Evolutionary conservation across 2,113 vertebrate genomes (phyloP), one percentile per base, ranked within the genome.

Genomic region (Oncorhynchus mykiss): DNA sequence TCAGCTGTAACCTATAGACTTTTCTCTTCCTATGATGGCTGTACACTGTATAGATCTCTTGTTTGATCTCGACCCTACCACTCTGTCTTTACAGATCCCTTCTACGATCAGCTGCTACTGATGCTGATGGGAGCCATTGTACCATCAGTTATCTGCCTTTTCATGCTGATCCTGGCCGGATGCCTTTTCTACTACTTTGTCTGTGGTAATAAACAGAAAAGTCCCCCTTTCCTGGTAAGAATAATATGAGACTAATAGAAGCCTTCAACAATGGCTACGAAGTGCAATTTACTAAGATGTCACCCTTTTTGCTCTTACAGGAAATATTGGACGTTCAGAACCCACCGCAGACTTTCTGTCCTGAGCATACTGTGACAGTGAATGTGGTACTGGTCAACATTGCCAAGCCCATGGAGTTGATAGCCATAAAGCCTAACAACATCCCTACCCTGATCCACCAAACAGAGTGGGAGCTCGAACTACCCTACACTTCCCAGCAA

Each of bases 141-240:
- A 22, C 76, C 87, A 16, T 45, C 24, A 18, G 16, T 85, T 18
- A 54, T 54, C 64, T 88, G 78, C 65, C 5, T 89, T 1, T 78
- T 81, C 77, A 5, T 77, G 2, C 25, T 89, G 13, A 4, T 48
- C 25, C 70, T 87, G 75, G 29, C 57, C 16, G 73, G 72, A 34
- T 89, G 84, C 79, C 1, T 85, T 54, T 84, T 91, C 29, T 48
- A 80, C 72, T 66, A 72, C 71, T 90, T 88, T 70, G 59, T 92
- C 68, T 67, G n/a, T 1, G 91, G 86, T 24, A 86, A 80, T 71
- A 86, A 74, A 76, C 78, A 83, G 39, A 84, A 79, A 68, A 86
- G 39, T 16, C 91, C 91, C 2, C 5, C 11, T 25, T 24, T 59
- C 16, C 51, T 72, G 70, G 49, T 72, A 27, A 59, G 24, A 62